A percentile compares a stretch with the other conserved stretches of the same genome.
Conservation (phyloP, 2,888 invertebrate genomes). For the Drosophila engyochracea region DNA sequence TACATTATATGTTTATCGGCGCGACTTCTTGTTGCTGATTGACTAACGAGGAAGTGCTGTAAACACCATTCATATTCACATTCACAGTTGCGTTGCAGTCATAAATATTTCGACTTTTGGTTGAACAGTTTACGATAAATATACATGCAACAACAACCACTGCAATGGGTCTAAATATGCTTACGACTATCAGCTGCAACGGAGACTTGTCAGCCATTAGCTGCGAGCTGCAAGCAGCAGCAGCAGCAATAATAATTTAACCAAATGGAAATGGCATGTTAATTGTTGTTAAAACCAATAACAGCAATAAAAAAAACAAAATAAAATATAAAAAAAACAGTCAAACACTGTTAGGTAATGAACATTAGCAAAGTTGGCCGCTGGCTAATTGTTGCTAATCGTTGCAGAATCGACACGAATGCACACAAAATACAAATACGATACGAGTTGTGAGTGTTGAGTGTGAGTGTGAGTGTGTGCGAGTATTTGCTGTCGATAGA, state of each 20-base stretch:
- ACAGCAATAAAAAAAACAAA: constrained; percentile 18
- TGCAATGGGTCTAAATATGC: constrained; percentile 29
- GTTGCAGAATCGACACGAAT: constrained; percentile 71
- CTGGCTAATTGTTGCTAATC: constrained; percentile 77
- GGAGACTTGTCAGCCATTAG: constrained; percentile 53
- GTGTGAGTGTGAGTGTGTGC: neutral
- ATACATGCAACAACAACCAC: constrained; percentile 17
- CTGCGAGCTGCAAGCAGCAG: constrained; percentile 22
- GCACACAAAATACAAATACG: constrained; percentile 17
- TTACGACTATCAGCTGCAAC: constrained; percentile 39
- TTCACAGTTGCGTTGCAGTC: constrained; percentile 23
- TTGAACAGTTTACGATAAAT: constrained; percentile 69
- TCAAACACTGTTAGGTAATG: constrained; percentile 72
- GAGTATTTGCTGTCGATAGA: neutral
- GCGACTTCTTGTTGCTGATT: constrained; percentile 45
- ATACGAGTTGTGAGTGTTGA: constrained; percentile 2
- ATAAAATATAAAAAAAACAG: constrained; percentile 17
- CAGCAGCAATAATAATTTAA: constrained; percentile 34
- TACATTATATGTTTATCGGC: constrained; percentile 38
- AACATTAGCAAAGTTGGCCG: constrained; percentile 58
- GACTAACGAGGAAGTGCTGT: constrained; percentile 60
- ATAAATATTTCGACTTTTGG: constrained; percentile 64
- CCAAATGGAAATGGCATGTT: constrained; percentile 70
- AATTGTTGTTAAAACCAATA: constrained; percentile 59
- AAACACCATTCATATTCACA: constrained; percentile 15